Evolutionary conservation across 2,888 invertebrate genomes (phyloP), one percentile per base, ranked within the genome.

Genomic region (Pimpla rufipes): DNA sequence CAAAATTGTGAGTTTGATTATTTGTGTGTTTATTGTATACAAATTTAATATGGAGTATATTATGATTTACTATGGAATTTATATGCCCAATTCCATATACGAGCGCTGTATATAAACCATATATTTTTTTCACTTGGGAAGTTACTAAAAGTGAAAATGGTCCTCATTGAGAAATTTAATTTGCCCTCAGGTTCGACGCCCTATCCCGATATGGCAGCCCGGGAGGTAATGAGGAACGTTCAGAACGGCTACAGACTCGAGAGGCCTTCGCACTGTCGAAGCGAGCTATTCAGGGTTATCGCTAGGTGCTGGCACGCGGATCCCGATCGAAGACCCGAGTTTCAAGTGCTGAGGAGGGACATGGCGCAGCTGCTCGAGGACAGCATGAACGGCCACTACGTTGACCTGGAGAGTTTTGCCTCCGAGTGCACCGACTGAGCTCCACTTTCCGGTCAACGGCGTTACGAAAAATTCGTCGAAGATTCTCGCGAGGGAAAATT

Each of bases 191-290:
- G 97, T 77, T 97, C 97, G 68, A 97, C 97, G 90, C 97, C 97
- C 3, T 97, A 97, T 93, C 96, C 97, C n/a, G 96, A 96, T 81
- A 96, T 97, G 95, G 96, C 97, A 0, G 97, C 97, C 0, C 95
- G 97, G 10, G 97, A 97, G 91, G 97, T 97, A n/a, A 95, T 97
- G 92, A 95, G 97, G 8, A 95, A 96, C 47, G 97, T 97, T 66
- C 95, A 97, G 23, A 96, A 96, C 88, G 97, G 97, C 29, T 96
- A 96, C 91, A 94, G 97, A 0, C 95, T 97, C 78, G 96, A 97
- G 89, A 94, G 97, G 71, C 97, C 97, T 0, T 95, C 96, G 77
- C 97, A 97, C 93, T 97, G 97, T 93, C 96, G 96, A 87, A 96
- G 96, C 81, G 95, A 96, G 90, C 94, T 96, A 88, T 96, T 95